These are phyloP conservation scores for Uloborus diversus DNA, from an alignment of 1,140 invertebrate species.

Conservation along the genomic window DNA sequence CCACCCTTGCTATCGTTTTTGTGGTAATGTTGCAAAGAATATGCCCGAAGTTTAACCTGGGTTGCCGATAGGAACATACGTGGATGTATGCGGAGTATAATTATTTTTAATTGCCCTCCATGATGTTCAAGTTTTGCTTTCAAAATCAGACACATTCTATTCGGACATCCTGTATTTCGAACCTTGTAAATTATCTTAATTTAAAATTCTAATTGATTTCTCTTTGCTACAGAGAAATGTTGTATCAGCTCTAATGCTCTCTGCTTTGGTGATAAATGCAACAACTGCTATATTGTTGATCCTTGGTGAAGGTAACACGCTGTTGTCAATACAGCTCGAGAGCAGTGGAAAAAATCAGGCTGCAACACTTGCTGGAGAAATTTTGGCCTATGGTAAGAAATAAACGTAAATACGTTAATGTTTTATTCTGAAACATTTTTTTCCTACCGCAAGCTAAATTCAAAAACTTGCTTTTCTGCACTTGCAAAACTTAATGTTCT, in stretches of 20 bases:
- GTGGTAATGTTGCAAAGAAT: no score
- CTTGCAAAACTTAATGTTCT: no score
- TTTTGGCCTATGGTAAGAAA: conserved; percentile 24
- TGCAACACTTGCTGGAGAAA: background rate
- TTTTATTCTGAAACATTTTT: no score
- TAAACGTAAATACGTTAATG: no score
- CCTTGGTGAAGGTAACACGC: conserved; percentile 18
- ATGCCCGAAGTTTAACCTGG: no score
- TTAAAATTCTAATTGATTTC: background rate
- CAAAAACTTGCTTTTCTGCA: no score
- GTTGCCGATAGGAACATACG: background rate
- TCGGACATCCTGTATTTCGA: no score
- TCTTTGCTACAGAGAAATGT: conserved; percentile 5
- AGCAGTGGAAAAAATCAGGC: background rate
- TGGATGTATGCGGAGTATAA: background rate
- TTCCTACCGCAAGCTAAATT: no score
- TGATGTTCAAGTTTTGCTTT: background rate
- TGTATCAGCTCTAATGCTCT: background rate
- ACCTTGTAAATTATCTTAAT: background rate
- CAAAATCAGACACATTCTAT: background rate
- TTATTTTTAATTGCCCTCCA: background rate
- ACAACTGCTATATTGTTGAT: conserved; percentile 22
- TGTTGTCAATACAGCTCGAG: conserved; percentile 12
- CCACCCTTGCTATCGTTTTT: no score
- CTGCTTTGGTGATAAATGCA: background rate